phyloP scores from a whole-genome alignment of 2,113 vertebrate species.

The Semicossyphus pulcher region DNA sequence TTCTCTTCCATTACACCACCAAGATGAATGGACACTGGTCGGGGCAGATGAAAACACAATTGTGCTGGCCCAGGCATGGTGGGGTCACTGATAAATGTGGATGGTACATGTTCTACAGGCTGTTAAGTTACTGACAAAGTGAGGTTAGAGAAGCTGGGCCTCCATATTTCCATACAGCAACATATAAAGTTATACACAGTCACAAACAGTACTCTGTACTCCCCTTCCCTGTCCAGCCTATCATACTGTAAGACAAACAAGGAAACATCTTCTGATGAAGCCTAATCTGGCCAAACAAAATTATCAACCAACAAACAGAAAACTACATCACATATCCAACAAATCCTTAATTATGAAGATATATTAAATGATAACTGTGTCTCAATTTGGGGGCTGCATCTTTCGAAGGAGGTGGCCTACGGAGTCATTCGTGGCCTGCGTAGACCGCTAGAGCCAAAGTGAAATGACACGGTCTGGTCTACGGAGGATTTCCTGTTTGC shows the following conservation, averaged over 20 bases:
- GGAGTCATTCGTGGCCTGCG: too few relatives aligned
- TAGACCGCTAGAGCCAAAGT: too few relatives aligned
- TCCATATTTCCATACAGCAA: background rate
- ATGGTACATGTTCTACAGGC: slow-evolving; percentile 56
- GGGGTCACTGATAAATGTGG: slow-evolving; percentile 71
- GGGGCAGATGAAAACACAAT: slow-evolving; percentile 64
- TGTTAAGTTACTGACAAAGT: slow-evolving; percentile 59
- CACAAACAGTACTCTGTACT: background rate
- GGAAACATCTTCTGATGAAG: background rate
- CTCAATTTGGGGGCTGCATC: too few relatives aligned
- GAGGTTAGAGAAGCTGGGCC: slow-evolving; percentile 30
- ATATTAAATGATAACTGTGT: too few relatives aligned
- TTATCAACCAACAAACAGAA: too few relatives aligned
- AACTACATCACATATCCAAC: too few relatives aligned
- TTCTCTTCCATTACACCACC: slow-evolving; percentile 61
- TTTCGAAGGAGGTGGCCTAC: too few relatives aligned
- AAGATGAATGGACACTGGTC: slow-evolving; percentile 67
- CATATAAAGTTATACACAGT: slow-evolving; percentile 11
- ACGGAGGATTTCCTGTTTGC: too few relatives aligned
- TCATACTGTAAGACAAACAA: background rate
- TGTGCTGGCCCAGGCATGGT: slow-evolving; percentile 57
- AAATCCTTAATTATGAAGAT: too few relatives aligned
- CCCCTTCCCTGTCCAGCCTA: slow-evolving; percentile 1
- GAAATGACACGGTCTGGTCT: too few relatives aligned
- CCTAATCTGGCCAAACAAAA: too few relatives aligned